These are phyloP conservation scores for Parotocinclus haroldoi DNA, from an alignment of 2,797 vertebrate genomes.

Conservation along the genomic window DNA sequence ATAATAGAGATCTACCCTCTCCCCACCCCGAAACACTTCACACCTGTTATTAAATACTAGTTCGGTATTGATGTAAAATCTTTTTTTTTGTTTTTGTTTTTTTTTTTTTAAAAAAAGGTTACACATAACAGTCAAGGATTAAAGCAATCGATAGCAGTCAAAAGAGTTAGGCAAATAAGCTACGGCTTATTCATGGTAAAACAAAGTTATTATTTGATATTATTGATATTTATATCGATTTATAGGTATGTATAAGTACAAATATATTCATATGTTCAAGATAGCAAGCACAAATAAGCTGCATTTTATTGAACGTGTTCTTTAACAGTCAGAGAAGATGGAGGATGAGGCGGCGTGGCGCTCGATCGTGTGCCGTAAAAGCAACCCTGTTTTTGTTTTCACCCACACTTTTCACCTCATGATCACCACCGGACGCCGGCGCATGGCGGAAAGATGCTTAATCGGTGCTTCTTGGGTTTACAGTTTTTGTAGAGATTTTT, in stretches of 20 bases:
- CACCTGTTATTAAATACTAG: constrained; percentile 75
- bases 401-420: constrained; percentile 58
- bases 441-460: constrained; percentile 37
- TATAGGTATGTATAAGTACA: constrained; percentile 65
- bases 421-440: constrained; percentile 49
- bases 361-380: constrained; percentile 70
- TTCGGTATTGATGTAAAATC: constrained; percentile 81
- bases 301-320: constrained; percentile 79
- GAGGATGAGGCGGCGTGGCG: constrained; percentile 78
- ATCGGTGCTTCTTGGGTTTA: constrained; percentile 56
- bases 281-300: constrained; percentile 87
- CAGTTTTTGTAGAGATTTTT: constrained; percentile 55
- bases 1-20: constrained; percentile 71
- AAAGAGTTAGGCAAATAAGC: constrained; percentile 85
- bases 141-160: constrained; percentile 82
- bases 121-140: constrained; percentile 86
- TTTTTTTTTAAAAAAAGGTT: constrained; percentile 72
- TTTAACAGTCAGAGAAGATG: constrained; percentile 83
- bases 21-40: constrained; percentile 63
- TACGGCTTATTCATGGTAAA: constrained; percentile 84
- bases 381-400: constrained; percentile 69
- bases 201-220: constrained; percentile 73
- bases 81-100: constrained; percentile 66
- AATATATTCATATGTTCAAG: constrained; percentile 76
- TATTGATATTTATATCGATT: constrained; percentile 65